phyloP scores from a whole-genome alignment of 2,888 invertebrate species.

The Lasioglossum leucozonium region DNA sequence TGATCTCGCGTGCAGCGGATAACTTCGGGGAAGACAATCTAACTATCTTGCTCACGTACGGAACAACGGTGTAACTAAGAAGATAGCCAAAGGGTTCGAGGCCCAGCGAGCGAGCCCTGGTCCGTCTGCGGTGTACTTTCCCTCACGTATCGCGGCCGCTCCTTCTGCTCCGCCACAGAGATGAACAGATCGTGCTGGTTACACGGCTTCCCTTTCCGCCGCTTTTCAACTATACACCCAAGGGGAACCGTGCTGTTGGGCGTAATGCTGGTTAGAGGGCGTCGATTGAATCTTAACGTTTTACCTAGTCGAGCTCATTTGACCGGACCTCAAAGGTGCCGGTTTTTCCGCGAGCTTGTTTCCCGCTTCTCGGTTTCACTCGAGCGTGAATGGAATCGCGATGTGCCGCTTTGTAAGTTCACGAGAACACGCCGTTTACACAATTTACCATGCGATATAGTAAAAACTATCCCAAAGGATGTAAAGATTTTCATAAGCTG shows the following conservation, averaged over 20 bases:
- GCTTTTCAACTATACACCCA: conserved; percentile 3
- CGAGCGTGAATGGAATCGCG: background rate
- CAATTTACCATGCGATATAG: background rate
- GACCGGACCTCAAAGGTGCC: background rate
- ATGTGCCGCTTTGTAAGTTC: background rate
- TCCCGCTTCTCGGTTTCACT: background rate
- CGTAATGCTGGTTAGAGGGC: conserved; percentile 13
- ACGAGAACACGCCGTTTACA: background rate
- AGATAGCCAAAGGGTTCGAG: conserved; percentile 64
- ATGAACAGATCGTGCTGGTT: conserved; percentile 46
- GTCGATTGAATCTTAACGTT: conserved; percentile 20
- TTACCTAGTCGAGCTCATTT: conserved; percentile 5
- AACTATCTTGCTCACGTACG: conserved; percentile 71
- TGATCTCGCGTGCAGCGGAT: conserved; percentile 66
- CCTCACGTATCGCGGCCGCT: conserved; percentile 51
- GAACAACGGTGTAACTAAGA: conserved; percentile 65
- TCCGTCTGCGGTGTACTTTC: conserved; percentile 60
- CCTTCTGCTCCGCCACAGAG: conserved; percentile 51
- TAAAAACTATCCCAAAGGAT: too few species aligned
- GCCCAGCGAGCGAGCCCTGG: conserved; percentile 51
- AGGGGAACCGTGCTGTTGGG: background rate
- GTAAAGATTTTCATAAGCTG: background rate
- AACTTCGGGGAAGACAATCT: conserved; percentile 73
- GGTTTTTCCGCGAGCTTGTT: background rate
- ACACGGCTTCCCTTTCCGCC: background rate